Percentiles rank a stretch among this genome's conserved stretches.
Evolutionary conservation across 2,797 vertebrate genomes (phyloP).

Genomic region (Atherinosoma microstoma): DNA sequence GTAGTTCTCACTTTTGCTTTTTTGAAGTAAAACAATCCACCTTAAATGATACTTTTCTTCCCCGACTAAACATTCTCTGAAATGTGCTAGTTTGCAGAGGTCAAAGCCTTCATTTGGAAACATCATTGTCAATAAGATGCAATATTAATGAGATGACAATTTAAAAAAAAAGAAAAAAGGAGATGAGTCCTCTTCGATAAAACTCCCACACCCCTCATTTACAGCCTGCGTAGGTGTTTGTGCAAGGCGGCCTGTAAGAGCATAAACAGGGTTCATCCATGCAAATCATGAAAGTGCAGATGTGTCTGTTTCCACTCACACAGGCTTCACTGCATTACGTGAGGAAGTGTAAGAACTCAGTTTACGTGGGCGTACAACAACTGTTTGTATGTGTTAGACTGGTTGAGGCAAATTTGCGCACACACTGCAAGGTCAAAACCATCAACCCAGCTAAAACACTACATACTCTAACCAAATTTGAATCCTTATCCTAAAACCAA

Average conservation of each 20-base stretch:
- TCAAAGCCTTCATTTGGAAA: neutral
- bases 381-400: neutral
- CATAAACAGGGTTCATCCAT: slow-evolving; percentile 18
- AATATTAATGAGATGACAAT: neutral
- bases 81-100: neutral
- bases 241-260: slow-evolving; percentile 3
- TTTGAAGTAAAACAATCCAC: no score
- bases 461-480: neutral
- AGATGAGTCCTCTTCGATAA: slow-evolving; percentile 12
- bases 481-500: slow-evolving; percentile 1
- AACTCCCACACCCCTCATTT: slow-evolving; percentile 37
- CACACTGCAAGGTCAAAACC: neutral
- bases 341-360: neutral
- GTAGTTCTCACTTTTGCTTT: no score
- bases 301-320: slow-evolving; percentile 21
- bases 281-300: slow-evolving; percentile 31
- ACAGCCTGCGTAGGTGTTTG: neutral
- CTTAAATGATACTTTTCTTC: no score
- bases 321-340: slow-evolving; percentile 10
- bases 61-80: no score
- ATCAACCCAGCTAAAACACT: slow-evolving; percentile 3
- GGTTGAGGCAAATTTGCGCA: neutral
- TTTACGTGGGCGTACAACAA: neutral
- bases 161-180: slow-evolving; percentile 13
- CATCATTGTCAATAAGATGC: neutral